phyloP scores from a whole-genome alignment of 1,140 invertebrate genomes.

The Hycleus cichorii region DNA sequence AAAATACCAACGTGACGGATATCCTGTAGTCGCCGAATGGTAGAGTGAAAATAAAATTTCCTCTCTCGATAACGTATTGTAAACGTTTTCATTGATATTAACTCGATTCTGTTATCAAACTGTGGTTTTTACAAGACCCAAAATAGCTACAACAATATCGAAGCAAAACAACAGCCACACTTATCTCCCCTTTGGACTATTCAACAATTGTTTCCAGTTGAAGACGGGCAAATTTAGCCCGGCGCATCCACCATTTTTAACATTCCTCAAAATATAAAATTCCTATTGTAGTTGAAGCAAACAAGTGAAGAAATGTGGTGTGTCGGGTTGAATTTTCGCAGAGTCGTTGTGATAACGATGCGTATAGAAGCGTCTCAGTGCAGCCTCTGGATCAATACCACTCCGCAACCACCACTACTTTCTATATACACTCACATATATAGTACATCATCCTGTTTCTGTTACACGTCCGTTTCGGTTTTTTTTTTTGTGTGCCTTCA shows the following conservation, averaged over 20 bases:
- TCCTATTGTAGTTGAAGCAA: background rate
- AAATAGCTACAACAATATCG: background rate
- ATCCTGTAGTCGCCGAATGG: no score
- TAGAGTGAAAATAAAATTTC: no score
- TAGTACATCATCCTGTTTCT: no score
- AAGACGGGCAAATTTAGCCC: no score
- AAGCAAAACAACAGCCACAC: background rate
- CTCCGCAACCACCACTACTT: constrained; percentile 11
- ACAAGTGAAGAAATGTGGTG: constrained; percentile 11
- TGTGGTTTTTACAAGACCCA: background rate
- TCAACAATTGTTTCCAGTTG: background rate
- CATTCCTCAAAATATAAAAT: no score
- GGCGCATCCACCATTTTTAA: no score
- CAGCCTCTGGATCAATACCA: constrained; percentile 22
- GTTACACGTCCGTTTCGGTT: no score
- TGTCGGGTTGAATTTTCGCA: constrained; percentile 13
- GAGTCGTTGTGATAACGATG: constrained; percentile 17
- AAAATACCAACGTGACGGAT: no score
- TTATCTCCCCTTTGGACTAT: constrained; percentile 13
- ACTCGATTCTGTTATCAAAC: no score
- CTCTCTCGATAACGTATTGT: no score
- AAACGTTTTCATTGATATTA: no score
- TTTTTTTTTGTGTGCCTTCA: background rate
- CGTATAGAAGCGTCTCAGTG: constrained; percentile 18
- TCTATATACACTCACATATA: background rate